Base-by-base conservation (phyloP, 2,888 invertebrate genomes). In the Philhelius pedissequus region DNA sequence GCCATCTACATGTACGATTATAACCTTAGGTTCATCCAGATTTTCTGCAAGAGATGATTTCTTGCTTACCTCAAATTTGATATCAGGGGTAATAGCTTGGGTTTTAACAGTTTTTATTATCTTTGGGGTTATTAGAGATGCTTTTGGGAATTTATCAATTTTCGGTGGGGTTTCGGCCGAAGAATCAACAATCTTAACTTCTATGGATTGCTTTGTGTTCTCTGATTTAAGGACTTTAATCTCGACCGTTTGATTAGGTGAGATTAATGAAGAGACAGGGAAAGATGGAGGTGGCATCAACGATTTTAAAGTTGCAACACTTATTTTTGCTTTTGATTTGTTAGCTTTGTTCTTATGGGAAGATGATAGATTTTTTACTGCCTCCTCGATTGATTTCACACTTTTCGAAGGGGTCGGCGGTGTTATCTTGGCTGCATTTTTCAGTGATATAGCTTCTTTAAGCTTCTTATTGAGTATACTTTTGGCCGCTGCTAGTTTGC, bases 391-490 rank as follows among this genome's bases (percentile, higher is more conserved):
- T 5, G 30, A 5, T 3, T 22, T 56, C 1, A 32, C 30, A 32
- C 2, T 54, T 2, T 20, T 32, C 1, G 5, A 11, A 2, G 30
- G 30, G 0, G 9, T 30, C 11, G 18, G 18, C 2, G 27, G 20
- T 54, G 30, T 18, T 20, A 1, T 20, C 7, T 11, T 13, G 1
- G 18, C 3, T n/a, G 11, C 9, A 5, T 66, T 54, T 22, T 66
- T 66, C 0, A 50, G 43, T n/a, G n/a, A 20, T 9, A 73, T 20
- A 8, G 52, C 54, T 7, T 79, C 50, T 20, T 76, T 80, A 0
- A 80, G 11, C 15, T 80, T 84, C 13, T 68, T 75, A 15, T 71
- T 71, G 1, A 80, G 54, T n/a, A 68, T 7, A 40, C 50, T 83
- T 20, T 84, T 73, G 7, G 75, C 71, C 7, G 77, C 1, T n/a